phyloP scores from a whole-genome alignment of 2,888 invertebrate genomes.

The Plemyria rubiginata region DNA sequence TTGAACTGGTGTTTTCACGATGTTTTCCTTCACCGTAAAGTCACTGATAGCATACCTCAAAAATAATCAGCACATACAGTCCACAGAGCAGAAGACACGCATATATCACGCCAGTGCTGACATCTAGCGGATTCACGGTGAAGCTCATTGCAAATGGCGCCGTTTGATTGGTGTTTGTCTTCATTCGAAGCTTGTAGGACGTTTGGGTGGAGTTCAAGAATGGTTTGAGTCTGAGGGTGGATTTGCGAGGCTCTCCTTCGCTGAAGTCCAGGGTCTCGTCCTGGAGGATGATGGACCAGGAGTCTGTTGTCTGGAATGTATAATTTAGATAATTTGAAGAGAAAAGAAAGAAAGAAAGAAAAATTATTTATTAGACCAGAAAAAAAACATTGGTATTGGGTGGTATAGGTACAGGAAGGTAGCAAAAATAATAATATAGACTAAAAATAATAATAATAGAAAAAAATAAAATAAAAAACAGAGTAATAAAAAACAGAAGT shows the following conservation, averaged over 20 bases:
- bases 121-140: conserved; percentile 86
- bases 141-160: conserved; percentile 76
- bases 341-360: too few relatives aligned
- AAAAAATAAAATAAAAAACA: too few relatives aligned
- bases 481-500: too few relatives aligned
- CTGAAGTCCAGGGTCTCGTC: conserved; percentile 85
- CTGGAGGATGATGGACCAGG: conserved; percentile 86
- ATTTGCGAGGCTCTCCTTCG: conserved; percentile 73
- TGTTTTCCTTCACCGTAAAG: not conserved
- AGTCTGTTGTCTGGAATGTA: conserved; percentile 67
- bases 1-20: too few relatives aligned
- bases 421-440: too few relatives aligned
- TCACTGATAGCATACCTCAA: conserved; percentile 87
- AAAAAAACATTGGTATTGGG: too few relatives aligned
- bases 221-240: conserved; percentile 63
- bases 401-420: too few relatives aligned
- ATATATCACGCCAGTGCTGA: conserved; percentile 88
- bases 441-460: too few relatives aligned
- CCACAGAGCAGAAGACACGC: conserved; percentile 89
- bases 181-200: conserved; percentile 53
- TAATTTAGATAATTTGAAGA: too few relatives aligned
- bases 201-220: conserved; percentile 39
- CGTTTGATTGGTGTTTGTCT: conserved; percentile 51
- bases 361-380: too few relatives aligned
- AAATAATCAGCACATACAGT: conserved; percentile 92